A percentile compares a stretch with the other conserved stretches of the same genome.
Evolutionary conservation across 2,888 invertebrate genomes (phyloP).

Genomic region (Scaptomyza cyrtandrae): DNA sequence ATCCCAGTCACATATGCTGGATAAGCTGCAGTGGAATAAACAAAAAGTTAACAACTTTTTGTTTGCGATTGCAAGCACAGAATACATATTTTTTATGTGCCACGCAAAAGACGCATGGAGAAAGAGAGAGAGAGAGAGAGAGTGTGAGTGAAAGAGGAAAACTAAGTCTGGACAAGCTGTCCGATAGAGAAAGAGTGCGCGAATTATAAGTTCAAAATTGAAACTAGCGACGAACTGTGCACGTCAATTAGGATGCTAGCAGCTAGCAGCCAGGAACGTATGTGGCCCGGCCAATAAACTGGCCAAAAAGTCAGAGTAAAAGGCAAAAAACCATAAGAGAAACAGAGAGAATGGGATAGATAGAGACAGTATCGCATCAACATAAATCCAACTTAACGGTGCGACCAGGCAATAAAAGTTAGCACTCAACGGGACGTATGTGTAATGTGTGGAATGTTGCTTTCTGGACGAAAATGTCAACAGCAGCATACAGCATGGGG

Average conservation of each 20-base stretch:
- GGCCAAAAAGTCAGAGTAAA: conserved; percentile 22
- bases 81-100: conserved; percentile 49
- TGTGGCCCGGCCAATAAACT: conserved; percentile 49
- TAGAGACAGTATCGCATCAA: conserved; percentile 56
- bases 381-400: conserved; percentile 78
- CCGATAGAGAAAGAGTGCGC: neutral
- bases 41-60: conserved; percentile 60
- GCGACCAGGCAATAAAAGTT: conserved; percentile 61
- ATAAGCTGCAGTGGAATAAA: conserved; percentile 36
- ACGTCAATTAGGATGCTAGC: conserved; percentile 64
- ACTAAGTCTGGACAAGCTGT: neutral
- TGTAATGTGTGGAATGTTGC: conserved; percentile 53
- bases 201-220: conserved; percentile 58
- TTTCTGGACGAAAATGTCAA: conserved; percentile 30
- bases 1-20: conserved; percentile 38
- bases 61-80: conserved; percentile 35
- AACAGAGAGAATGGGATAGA: neutral
- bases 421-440: conserved; percentile 45
- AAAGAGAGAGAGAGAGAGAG: neutral
- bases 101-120: conserved; percentile 11
- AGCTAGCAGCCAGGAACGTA: conserved; percentile 32
- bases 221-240: conserved; percentile 49
- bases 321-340: conserved; percentile 5
- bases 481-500: conserved; percentile 7
- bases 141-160: neutral